Evolutionary conservation across 2,888 invertebrate genomes (phyloP), one percentile per base, ranked within the genome.

Genomic region (Andrena chrysosceles): DNA sequence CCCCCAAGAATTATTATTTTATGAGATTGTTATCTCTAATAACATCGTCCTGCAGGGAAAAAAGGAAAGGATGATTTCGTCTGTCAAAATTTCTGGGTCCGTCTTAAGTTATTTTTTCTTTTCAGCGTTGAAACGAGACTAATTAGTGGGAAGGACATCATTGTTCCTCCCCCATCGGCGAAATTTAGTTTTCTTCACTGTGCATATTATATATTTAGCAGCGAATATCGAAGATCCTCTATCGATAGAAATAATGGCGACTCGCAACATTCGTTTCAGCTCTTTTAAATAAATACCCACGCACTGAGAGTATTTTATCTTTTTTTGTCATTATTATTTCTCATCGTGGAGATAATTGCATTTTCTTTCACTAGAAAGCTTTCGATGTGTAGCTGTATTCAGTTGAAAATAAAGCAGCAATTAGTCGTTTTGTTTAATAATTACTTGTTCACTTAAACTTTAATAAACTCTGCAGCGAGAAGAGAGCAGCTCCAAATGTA

Each of bases 1-100:
- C 73, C 71, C 85, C 84, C 67, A 86, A 75, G 89, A 91, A 91
- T 91, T 91, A 93, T 93, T 93, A 93, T 93, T 93, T 92, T 91
- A 92, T 91, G 91, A 92, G 93, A 93, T 93, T 93, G 93, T 93
- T 93, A 93, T 93, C 93, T 93, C 89, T 92, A 93, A 93, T 92
- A 93, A 93, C 92, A 93, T 89, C 86, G 62, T 20, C 52, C 67
- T 48, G 69, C 59, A 13, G 60, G 52, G 70, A 33, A 77, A 77
- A 87, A 78, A 77, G 48, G 71, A 59, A 63, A 63, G 54, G 74
- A 66, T 26, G 67, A 78, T 77, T 76, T 72, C 66, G 64, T 70
- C 68, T 20, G 59, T 73, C 68, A 59, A 82, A 85, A 77, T 83
- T 73, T 80, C 80, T 48, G 5, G 7, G 35, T 2, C 59, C 52